Evolutionary conservation across 2,113 vertebrate genomes (phyloP).

Genomic region (Podilymbus podiceps): DNA sequence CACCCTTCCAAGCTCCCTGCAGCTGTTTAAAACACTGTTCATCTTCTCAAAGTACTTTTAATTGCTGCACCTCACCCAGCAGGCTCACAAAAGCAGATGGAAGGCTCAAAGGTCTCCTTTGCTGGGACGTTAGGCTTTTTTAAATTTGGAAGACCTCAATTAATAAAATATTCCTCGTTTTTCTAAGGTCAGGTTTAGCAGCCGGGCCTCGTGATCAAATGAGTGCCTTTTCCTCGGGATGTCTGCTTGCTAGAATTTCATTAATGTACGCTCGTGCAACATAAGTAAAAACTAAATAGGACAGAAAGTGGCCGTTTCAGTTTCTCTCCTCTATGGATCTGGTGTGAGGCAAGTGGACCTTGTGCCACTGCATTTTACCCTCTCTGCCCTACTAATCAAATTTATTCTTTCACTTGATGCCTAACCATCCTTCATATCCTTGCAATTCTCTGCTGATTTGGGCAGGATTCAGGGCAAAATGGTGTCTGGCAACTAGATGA

Average conservation of each 20-base stretch:
- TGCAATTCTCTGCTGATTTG: neutral
- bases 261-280: neutral
- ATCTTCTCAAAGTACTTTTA: slow-evolving; percentile 28
- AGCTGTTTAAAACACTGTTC: slow-evolving; percentile 5
- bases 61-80: slow-evolving; percentile 27
- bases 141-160: slow-evolving; percentile 30
- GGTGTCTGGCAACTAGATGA: neutral
- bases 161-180: slow-evolving; percentile 43
- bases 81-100: neutral
- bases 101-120: slow-evolving; percentile 29
- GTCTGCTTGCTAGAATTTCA: neutral
- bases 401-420: neutral
- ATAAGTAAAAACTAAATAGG: neutral
- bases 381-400: neutral
- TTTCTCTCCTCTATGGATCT: neutral
- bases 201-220: neutral
- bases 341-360: neutral
- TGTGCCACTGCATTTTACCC: neutral
- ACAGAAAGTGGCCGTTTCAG: neutral
- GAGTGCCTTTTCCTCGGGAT: neutral
- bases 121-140: neutral
- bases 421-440: neutral
- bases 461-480: neutral
- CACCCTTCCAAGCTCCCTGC: neutral
- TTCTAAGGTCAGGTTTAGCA: slow-evolving; percentile 31